Percentiles rank a stretch among this genome's conserved stretches.
phyloP scores from a whole-genome alignment of 2,888 invertebrate species.

The Glyphotaelius pellucidus region DNA sequence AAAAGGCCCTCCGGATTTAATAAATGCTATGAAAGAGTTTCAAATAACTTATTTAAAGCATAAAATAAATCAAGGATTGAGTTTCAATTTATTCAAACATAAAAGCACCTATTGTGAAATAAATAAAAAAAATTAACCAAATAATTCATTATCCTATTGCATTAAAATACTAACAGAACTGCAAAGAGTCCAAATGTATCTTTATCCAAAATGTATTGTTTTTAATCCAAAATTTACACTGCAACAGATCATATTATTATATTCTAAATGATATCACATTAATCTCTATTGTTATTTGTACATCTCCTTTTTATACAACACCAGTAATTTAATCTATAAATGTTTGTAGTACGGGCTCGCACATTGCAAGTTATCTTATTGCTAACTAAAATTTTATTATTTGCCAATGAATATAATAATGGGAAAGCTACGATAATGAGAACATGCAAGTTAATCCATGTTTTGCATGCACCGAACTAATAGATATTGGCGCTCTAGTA shows the following conservation, averaged over 20 bases:
- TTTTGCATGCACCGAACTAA: background rate
- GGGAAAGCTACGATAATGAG: background rate
- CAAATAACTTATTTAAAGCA: background rate
- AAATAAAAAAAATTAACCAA: background rate
- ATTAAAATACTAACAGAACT: background rate
- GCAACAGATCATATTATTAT: background rate
- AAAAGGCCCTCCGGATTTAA: background rate
- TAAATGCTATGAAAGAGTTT: background rate
- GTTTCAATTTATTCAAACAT: background rate
- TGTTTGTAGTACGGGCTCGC: background rate
- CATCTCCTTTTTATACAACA: background rate
- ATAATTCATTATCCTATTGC: background rate
- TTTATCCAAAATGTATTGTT: no score
- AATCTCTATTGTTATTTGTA: slow-evolving; percentile 2
- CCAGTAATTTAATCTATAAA: background rate
- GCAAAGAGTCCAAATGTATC: background rate
- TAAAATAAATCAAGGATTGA: background rate
- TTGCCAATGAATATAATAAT: background rate
- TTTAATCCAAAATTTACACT: background rate
- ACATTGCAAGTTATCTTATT: background rate
- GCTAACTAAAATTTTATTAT: background rate
- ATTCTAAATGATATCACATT: background rate
- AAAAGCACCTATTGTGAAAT: background rate
- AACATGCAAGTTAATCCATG: background rate
- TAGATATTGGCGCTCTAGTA: background rate